These are phyloP conservation scores for Epizoanthus stellaris DNA, from an alignment of 92 coral and sea anemone genomes.

Conservation along the genomic window DNA sequence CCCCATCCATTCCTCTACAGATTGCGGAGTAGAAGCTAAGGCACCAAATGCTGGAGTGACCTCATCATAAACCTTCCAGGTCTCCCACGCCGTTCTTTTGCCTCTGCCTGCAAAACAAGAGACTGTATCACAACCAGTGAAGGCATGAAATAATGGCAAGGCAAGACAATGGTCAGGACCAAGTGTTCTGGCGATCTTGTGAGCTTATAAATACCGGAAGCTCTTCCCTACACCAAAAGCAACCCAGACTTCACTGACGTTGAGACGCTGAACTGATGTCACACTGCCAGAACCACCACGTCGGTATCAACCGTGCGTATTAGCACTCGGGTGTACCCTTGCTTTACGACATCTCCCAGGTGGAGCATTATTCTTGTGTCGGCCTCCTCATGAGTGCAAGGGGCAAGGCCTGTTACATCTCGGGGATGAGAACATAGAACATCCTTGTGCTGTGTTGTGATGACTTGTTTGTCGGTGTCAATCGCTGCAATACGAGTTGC, in stretches of 20 bases:
- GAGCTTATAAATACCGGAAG: constrained; percentile 54
- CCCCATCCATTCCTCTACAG: too few species aligned
- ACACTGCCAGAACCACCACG: constrained; percentile 60
- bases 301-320: constrained; percentile 65
- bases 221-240: constrained; percentile 61
- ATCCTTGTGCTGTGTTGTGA: constrained; percentile 34
- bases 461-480: constrained; percentile 33
- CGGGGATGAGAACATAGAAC: constrained; percentile 29
- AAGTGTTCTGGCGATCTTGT: constrained; percentile 18
- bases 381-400: constrained; percentile 70
- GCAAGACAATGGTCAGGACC: too few species aligned
- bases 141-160: too few species aligned
- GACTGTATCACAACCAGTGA: too few species aligned
- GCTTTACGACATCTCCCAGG: constrained; percentile 47
- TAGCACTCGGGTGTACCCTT: constrained; percentile 45
- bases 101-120: not conserved
- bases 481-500: not conserved
- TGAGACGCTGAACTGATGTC: constrained; percentile 46
- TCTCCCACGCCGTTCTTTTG: too few species aligned
- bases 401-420: constrained; percentile 49
- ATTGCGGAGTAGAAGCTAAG: too few species aligned
- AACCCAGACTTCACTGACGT: constrained; percentile 56
- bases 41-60: too few species aligned
- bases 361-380: constrained; percentile 66
- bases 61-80: too few species aligned